These are phyloP conservation scores for Acipenser oxyrinchus DNA, from an alignment of 2,797 vertebrate species.

Conservation along the genomic window DNA sequence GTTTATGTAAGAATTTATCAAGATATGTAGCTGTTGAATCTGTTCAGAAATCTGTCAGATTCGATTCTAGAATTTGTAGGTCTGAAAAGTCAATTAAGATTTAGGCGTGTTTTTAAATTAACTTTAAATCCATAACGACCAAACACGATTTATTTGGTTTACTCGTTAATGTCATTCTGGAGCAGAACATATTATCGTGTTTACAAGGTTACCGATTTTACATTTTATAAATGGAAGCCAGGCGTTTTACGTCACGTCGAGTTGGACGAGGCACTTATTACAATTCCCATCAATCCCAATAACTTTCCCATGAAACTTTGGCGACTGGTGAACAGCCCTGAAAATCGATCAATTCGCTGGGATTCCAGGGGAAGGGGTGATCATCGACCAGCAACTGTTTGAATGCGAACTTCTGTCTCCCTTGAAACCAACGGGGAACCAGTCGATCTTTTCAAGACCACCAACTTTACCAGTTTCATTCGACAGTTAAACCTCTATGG, in stretches of 20 bases:
- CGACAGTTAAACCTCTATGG: constrained; percentile 84
- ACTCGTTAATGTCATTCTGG: too few species aligned
- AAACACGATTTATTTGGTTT: too few species aligned
- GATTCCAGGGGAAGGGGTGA: constrained; percentile 43
- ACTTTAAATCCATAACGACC: too few species aligned
- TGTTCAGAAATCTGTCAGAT: too few species aligned
- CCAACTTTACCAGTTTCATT: constrained; percentile 74
- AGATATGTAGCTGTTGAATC: too few species aligned
- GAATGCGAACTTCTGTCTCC: constrained; percentile 60
- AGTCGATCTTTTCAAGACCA: constrained; percentile 59
- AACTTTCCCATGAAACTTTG: constrained; percentile 78
- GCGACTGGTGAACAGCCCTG: constrained; percentile 69
- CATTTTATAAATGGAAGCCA: neutral
- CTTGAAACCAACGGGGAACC: neutral
- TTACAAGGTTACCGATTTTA: neutral
- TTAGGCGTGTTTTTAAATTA: too few species aligned
- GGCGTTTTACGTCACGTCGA: constrained; percentile 43
- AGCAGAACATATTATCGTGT: too few species aligned
- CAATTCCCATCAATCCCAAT: constrained; percentile 49
- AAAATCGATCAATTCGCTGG: constrained; percentile 61
- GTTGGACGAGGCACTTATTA: constrained; percentile 26
- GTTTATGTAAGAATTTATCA: too few species aligned
- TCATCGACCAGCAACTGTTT: constrained; percentile 63
- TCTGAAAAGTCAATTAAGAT: too few species aligned
- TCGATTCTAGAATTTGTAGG: too few species aligned